Base-by-base conservation (phyloP, 2,888 invertebrate genomes). In the Ormyrus labotus region DNA sequence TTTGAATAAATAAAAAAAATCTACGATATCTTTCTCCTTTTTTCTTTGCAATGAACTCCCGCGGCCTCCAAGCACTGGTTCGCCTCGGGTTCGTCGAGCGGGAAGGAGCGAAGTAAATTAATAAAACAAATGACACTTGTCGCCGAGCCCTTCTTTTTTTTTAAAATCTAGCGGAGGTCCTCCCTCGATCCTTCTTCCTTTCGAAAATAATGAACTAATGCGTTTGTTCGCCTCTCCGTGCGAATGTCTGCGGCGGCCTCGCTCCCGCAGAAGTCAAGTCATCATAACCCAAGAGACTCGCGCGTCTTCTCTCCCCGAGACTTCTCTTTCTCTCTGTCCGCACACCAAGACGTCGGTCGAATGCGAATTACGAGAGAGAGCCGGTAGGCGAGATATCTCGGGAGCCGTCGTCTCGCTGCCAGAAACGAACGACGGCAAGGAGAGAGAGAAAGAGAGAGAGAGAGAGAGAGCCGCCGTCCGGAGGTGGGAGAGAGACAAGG, bases 281-380 rank as follows among this genome's bases (percentile, higher is more conserved):
- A 95, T 95, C 93, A 93, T 94, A 93, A 93, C 93, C 73, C 68
- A 93, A 94, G 92, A 91, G 92, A 45, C 69, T 60, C 77, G 81
- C 69, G 71, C 58, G 85, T 61, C 55, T 48, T 34, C 57, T 73
- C 88, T 91, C 89, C 90, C 92, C 89, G 89, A 90, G 89, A 90
- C 89, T 89, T 75, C 71, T 82, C 76, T 68, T 73, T 76, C 72
- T 78, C 70, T 78, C 71, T 69, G 79, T 76, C 58, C 82, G 78
- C 48, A 87, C 89, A 94, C 94, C 95, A 95, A 96, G 96, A 96
- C 96, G 96, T 96, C 96, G 96, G 95, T 96, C 96, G 96, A 95
- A 95, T 95, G 95, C 95, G 95, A 95, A 95, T 95, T 94, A 95
- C 75, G 53, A 63, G 77, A 95, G 95, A 95, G 95, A 95, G 95